phyloP scores from a whole-genome alignment of 2,888 invertebrate genomes.

The Calameuta idolon region DNA sequence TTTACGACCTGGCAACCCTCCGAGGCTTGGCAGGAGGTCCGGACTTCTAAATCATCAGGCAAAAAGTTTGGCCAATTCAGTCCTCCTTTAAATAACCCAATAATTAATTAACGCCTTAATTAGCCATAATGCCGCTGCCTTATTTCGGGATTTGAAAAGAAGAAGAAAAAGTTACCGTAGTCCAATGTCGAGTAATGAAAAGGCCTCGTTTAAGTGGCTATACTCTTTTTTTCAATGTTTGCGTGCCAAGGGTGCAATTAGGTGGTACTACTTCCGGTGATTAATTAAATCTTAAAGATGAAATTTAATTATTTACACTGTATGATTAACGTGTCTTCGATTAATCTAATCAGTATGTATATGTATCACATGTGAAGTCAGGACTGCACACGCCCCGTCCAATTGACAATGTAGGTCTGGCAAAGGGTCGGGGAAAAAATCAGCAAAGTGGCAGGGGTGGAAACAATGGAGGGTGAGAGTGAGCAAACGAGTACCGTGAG shows the following conservation, averaged over 20 bases:
- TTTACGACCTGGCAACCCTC: constrained; percentile 52
- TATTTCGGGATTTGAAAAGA: constrained; percentile 10
- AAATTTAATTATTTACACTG: neutral
- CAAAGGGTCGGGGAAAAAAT: neutral
- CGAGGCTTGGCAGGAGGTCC: constrained; percentile 34
- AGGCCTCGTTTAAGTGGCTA: neutral
- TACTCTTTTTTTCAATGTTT: neutral
- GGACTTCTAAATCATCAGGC: constrained; percentile 47
- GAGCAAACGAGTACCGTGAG: constrained; percentile 30
- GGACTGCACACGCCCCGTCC: neutral
- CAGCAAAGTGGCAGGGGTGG: constrained; percentile 2
- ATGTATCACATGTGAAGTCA: neutral
- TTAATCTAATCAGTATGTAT: neutral
- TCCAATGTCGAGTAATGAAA: neutral
- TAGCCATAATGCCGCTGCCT: constrained; percentile 33
- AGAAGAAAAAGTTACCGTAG: neutral
- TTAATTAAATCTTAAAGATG: neutral
- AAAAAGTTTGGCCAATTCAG: constrained; percentile 40
- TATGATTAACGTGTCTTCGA: neutral
- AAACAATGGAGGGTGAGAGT: neutral
- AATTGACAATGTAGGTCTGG: neutral
- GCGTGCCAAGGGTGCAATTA: neutral
- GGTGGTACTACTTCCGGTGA: neutral
- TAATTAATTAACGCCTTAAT: constrained; percentile 56
- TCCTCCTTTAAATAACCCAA: constrained; percentile 39